These are phyloP conservation scores for Gastracanthus pulcherrimus DNA, from an alignment of 2,888 invertebrate species.

Conservation along the genomic window DNA sequence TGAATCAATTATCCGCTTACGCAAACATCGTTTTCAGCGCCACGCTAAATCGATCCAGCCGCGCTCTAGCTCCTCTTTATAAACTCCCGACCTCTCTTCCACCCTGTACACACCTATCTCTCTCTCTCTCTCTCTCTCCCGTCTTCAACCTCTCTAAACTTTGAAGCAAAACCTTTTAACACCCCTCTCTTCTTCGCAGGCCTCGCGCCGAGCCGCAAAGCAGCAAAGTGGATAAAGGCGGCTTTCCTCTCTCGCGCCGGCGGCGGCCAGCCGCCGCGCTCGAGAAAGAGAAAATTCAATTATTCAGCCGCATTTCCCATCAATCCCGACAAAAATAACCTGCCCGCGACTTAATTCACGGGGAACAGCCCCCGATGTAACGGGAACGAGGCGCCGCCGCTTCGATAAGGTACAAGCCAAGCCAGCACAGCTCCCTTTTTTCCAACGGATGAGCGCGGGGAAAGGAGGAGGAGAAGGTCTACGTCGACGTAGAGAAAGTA, in stretches of 20 bases:
- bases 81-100: no score
- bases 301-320: conserved; percentile 58
- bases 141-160: conserved; percentile 32
- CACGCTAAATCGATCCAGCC: conserved; percentile 46
- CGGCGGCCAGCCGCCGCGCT: background rate
- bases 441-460: background rate
- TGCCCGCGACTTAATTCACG: conserved; percentile 44
- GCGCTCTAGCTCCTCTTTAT: no score
- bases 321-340: conserved; percentile 56
- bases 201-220: background rate
- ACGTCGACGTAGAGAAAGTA: no score
- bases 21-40: conserved; percentile 40
- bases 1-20: conserved; percentile 45
- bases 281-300: conserved; percentile 54
- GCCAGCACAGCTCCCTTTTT: no score
- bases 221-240: conserved; percentile 42
- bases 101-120: background rate
- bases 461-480: background rate
- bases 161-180: conserved; percentile 57
- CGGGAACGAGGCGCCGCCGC: conserved; percentile 28
- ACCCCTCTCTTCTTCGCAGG: background rate
- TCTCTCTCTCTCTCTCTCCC: background rate
- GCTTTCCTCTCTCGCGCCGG: background rate
- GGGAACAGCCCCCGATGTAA: conserved; percentile 46
- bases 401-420: conserved; percentile 26